Percentiles rank a stretch among this genome's conserved stretches.
Conservation (phyloP, 2,888 invertebrate species). For the Sceliomorpha sp. region DNA sequence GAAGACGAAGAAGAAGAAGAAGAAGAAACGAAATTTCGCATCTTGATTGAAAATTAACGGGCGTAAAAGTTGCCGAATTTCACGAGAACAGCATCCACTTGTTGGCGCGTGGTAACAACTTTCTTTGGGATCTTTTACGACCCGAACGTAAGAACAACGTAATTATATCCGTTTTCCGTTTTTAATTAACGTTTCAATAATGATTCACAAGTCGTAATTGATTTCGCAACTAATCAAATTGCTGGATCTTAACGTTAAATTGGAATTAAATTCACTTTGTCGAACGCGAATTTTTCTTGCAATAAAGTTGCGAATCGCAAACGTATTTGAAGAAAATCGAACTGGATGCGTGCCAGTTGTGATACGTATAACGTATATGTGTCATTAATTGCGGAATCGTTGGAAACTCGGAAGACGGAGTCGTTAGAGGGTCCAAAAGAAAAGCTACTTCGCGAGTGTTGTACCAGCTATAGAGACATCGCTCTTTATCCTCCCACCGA, state of each 20-base stretch:
- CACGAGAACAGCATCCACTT: constrained; percentile 29
- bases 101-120: constrained; percentile 28
- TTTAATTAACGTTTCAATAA: too few species aligned
- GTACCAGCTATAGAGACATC: constrained; percentile 13
- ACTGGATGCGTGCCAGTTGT: constrained; percentile 15
- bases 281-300: too few species aligned
- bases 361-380: constrained; percentile 14
- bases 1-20: constrained; percentile 28
- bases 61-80: constrained; percentile 37
- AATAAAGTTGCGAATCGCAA: too few species aligned
- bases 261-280: too few species aligned
- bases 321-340: constrained; percentile 14
- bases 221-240: too few species aligned
- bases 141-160: too few species aligned
- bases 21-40: too few species aligned
- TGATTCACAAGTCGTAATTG: too few species aligned
- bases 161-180: too few species aligned
- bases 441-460: constrained; percentile 12
- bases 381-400: constrained; percentile 22
- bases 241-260: too few species aligned
- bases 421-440: too few species aligned
- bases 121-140: too few species aligned
- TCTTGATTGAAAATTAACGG: constrained; percentile 47
- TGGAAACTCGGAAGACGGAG: not conserved
- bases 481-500: constrained; percentile 34